Evolutionary conservation across 1,140 invertebrate genomes (phyloP).

Genomic region (Mactra quadrangularis): DNA sequence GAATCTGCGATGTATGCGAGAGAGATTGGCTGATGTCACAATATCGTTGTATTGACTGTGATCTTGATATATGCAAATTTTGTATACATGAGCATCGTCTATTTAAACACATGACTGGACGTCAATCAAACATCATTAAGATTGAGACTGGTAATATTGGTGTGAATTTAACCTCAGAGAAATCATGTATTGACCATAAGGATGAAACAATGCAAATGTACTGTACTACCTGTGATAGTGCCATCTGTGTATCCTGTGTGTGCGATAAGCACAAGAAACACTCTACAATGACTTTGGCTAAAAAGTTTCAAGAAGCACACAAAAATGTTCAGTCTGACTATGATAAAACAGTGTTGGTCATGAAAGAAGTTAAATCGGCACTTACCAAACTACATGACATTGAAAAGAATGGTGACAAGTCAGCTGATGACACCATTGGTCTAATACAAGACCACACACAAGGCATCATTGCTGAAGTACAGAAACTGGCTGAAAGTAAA

Average conservation of each 20-base stretch:
- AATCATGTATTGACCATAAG: slow-evolving; percentile 67
- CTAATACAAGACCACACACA: slow-evolving; percentile 64
- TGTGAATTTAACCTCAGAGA: slow-evolving; percentile 64
- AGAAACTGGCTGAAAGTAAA: slow-evolving; percentile 63
- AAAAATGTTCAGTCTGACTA: slow-evolving; percentile 71
- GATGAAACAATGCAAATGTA: slow-evolving; percentile 75
- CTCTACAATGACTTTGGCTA: slow-evolving; percentile 70
- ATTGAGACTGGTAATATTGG: slow-evolving; percentile 70
- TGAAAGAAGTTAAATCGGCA: slow-evolving; percentile 55
- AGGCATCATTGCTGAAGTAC: slow-evolving; percentile 63
- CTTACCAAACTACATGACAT: slow-evolving; percentile 65
- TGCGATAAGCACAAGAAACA: slow-evolving; percentile 74
- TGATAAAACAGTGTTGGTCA: slow-evolving; percentile 65
- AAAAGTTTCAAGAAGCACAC: slow-evolving; percentile 69
- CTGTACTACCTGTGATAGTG: slow-evolving; percentile 72
- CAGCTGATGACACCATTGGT: slow-evolving; percentile 47
- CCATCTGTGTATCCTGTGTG: slow-evolving; percentile 75
- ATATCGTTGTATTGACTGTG: slow-evolving; percentile 78
- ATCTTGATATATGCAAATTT: slow-evolving; percentile 78
- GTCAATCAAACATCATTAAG: slow-evolving; percentile 71
- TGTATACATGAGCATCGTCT: slow-evolving; percentile 78
- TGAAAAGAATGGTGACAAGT: slow-evolving; percentile 58
- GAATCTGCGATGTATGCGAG: slow-evolving; percentile 75
- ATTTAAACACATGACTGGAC: slow-evolving; percentile 69
- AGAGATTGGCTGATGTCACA: slow-evolving; percentile 74